Conservation (phyloP, 2,888 invertebrate genomes). For the Autographa gamma region DNA sequence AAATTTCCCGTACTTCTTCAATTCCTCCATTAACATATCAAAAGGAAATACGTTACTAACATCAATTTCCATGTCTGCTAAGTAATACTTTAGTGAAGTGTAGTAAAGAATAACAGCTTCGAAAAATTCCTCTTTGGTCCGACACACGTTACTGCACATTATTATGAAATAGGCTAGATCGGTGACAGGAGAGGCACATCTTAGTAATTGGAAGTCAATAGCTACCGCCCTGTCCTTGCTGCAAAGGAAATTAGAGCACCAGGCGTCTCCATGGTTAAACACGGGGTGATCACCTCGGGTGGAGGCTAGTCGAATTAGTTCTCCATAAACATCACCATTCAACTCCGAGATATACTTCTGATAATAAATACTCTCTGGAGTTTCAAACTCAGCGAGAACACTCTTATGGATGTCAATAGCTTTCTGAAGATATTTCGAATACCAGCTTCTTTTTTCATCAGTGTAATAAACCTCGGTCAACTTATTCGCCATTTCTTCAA, state of each 20-base stretch:
- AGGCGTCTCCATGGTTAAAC: slow-evolving; percentile 74
- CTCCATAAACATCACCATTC: slow-evolving; percentile 65
- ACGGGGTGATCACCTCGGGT: slow-evolving; percentile 61
- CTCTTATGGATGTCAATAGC: slow-evolving; percentile 65
- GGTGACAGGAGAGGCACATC: slow-evolving; percentile 68
- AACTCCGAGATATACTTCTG: slow-evolving; percentile 66
- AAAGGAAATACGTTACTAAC: slow-evolving; percentile 61
- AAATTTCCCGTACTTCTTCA: slow-evolving; percentile 69
- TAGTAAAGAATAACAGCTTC: slow-evolving; percentile 69
- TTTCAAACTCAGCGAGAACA: slow-evolving; percentile 65
- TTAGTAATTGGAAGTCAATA: slow-evolving; percentile 73
- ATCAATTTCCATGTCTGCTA: slow-evolving; percentile 69
- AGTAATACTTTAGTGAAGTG: slow-evolving; percentile 61
- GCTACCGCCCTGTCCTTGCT: slow-evolving; percentile 63
- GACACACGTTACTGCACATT: slow-evolving; percentile 60
- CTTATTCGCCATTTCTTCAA: slow-evolving; percentile 59
- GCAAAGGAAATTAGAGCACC: slow-evolving; percentile 72
- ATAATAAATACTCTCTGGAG: slow-evolving; percentile 64
- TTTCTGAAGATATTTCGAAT: slow-evolving; percentile 62
- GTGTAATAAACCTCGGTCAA: slow-evolving; percentile 68
- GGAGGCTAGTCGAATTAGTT: slow-evolving; percentile 58
- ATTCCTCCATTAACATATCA: slow-evolving; percentile 64
- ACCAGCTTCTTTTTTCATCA: slow-evolving; percentile 68
- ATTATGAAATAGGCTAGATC: slow-evolving; percentile 68
- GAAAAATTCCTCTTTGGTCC: slow-evolving; percentile 62